phyloP scores from a whole-genome alignment of 2,888 invertebrate species.

The Augiades crinisus region DNA sequence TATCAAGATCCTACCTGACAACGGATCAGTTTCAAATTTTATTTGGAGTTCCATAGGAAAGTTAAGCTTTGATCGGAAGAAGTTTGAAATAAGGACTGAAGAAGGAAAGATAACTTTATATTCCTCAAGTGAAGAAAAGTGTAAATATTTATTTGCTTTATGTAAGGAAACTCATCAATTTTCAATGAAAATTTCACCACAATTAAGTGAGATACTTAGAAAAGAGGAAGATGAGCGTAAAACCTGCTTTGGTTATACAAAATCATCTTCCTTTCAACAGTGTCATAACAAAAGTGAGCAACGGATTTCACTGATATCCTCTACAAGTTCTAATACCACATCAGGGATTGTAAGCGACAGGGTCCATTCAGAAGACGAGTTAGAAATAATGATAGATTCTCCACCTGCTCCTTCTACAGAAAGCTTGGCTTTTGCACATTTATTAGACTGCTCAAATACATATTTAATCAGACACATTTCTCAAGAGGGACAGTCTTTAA shows the following conservation, averaged over 20 bases:
- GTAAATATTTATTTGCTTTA: constrained; percentile 92
- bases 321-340: constrained; percentile 97
- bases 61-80: constrained; percentile 97
- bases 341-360: constrained; percentile 98
- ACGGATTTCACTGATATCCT: constrained; percentile 94
- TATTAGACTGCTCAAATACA: constrained; percentile 83
- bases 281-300: constrained; percentile 88
- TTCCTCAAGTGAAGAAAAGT: constrained; percentile 96
- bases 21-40: constrained; percentile 87
- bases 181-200: constrained; percentile 94
- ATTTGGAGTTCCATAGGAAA: constrained; percentile 98
- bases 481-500: constrained; percentile 50
- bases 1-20: constrained; percentile 91
- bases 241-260: constrained; percentile 87
- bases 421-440: constrained; percentile 90
- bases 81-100: constrained; percentile 96
- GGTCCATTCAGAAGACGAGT: constrained; percentile 96
- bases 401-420: constrained; percentile 93
- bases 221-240: constrained; percentile 90
- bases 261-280: constrained; percentile 81
- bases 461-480: constrained; percentile 61
- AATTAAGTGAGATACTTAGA: constrained; percentile 90
- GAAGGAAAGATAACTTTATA: constrained; percentile 94
- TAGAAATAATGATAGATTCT: constrained; percentile 92
- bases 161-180: constrained; percentile 97